phyloP scores from a whole-genome alignment of 1,140 invertebrate genomes.

The Macrobrachium rosenbergii region DNA sequence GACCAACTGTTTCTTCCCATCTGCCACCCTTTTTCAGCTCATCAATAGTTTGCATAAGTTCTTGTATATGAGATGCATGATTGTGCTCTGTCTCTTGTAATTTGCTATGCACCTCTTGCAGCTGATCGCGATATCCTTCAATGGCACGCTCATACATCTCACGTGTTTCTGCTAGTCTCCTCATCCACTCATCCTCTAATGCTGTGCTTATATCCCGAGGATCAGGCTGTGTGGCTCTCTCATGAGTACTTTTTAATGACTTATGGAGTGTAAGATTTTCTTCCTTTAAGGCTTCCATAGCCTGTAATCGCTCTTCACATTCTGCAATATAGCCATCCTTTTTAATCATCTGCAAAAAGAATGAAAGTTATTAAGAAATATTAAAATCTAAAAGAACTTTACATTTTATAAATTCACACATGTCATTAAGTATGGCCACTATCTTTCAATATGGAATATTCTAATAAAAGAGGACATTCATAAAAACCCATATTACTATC shows the following conservation, averaged over 20 bases:
- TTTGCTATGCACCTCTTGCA: slow-evolving; percentile 31
- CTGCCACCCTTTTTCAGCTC: not conserved
- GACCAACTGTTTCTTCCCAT: not conserved
- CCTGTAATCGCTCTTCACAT: slow-evolving; percentile 29
- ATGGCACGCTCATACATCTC: slow-evolving; percentile 47
- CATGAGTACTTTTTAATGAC: not conserved
- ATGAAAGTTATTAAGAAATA: not conserved
- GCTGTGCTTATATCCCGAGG: not conserved
- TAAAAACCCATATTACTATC: too few species aligned
- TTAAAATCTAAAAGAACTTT: not conserved
- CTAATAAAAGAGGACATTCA: too few species aligned
- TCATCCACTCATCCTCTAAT: slow-evolving; percentile 51
- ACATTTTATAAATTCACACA: not conserved
- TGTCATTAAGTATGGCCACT: not conserved
- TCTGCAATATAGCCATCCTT: slow-evolving; percentile 35
- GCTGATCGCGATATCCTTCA: slow-evolving; percentile 40
- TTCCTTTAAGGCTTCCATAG: slow-evolving; percentile 32
- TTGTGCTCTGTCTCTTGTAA: slow-evolving; percentile 13
- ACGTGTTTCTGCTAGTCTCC: slow-evolving; percentile 31
- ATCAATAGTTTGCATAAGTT: not conserved
- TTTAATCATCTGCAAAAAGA: slow-evolving; percentile 3
- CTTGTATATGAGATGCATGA: slow-evolving; percentile 21
- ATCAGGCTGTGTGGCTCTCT: not conserved
- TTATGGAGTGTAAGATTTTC: slow-evolving; percentile 25
- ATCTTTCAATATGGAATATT: too few species aligned